These are phyloP conservation scores for Ascaphus truei DNA, from an alignment of 2,113 vertebrate genomes.

Conservation along the genomic window DNA sequence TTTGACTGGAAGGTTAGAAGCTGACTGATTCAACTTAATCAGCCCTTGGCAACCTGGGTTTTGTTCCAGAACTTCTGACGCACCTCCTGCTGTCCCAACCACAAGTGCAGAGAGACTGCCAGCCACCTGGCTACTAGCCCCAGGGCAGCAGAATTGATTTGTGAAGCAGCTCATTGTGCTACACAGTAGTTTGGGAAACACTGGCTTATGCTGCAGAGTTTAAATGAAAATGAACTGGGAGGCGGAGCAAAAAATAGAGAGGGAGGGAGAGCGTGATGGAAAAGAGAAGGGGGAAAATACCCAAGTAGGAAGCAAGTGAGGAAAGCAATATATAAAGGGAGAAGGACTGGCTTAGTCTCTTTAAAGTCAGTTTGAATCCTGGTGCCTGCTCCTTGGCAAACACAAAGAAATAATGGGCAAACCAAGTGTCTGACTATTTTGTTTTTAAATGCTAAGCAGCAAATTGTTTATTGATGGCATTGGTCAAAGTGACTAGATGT, in stretches of 20 bases:
- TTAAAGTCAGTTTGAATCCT: too few relatives aligned
- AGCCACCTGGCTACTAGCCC: constrained; percentile 33
- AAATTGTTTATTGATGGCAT: too few relatives aligned
- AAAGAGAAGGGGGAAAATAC: too few relatives aligned
- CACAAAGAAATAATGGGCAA: too few relatives aligned
- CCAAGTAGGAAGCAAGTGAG: too few relatives aligned
- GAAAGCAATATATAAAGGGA: too few relatives aligned
- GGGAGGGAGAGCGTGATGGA: too few relatives aligned
- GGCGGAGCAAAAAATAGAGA: background rate
- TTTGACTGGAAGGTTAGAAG: constrained; percentile 2
- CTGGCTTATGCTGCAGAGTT: background rate
- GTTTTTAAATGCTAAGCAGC: too few relatives aligned
- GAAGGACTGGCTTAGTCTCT: too few relatives aligned
- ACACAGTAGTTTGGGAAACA: background rate
- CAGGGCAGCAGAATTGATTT: constrained; percentile 19
- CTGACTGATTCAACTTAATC: background rate
- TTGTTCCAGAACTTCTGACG: constrained; percentile 33
- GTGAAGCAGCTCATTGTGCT: constrained; percentile 19
- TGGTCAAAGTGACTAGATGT: too few relatives aligned
- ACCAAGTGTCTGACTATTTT: too few relatives aligned
- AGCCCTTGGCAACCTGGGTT: constrained; percentile 26
- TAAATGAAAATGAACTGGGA: background rate
- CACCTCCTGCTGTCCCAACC: constrained; percentile 29
- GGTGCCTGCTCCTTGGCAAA: too few relatives aligned
- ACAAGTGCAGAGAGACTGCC: constrained; percentile 22